Evolutionary conservation across 2,888 invertebrate genomes (phyloP).

Genomic region (Copidosoma aretas): DNA sequence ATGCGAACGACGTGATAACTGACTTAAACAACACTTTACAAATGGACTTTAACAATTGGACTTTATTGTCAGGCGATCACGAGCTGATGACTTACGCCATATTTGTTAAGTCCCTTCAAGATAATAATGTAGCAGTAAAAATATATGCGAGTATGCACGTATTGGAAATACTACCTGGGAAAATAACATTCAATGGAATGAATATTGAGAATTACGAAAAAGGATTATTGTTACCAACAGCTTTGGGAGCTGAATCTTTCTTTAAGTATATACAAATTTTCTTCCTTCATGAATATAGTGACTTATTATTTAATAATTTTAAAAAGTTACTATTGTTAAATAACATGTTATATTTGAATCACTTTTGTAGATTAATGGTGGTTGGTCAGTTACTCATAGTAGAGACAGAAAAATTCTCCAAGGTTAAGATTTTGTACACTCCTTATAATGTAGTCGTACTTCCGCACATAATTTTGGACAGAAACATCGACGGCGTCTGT

Average conservation of each 20-base stretch:
- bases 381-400: slow-evolving; percentile 7
- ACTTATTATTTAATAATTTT: neutral
- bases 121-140: slow-evolving; percentile 45
- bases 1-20: slow-evolving; percentile 24
- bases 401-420: neutral
- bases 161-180: slow-evolving; percentile 45
- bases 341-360: neutral
- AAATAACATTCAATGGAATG: slow-evolving; percentile 41
- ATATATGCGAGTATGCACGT: slow-evolving; percentile 30
- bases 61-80: slow-evolving; percentile 54
- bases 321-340: neutral
- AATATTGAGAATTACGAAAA: slow-evolving; percentile 36
- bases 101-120: slow-evolving; percentile 53
- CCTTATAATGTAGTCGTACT: slow-evolving; percentile 22
- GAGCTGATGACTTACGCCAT: slow-evolving; percentile 51
- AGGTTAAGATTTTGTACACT: slow-evolving; percentile 21
- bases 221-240: slow-evolving; percentile 30
- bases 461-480: slow-evolving; percentile 10
- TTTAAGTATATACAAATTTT: slow-evolving; percentile 11
- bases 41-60: slow-evolving; percentile 52
- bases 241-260: neutral
- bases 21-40: slow-evolving; percentile 29
- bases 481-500: slow-evolving; percentile 25
- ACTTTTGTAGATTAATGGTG: slow-evolving; percentile 3
- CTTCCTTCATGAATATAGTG: neutral